Evolutionary conservation across 2,888 invertebrate genomes (phyloP), one percentile per base, ranked within the genome.

Genomic region (Ctenicera cuprea): DNA sequence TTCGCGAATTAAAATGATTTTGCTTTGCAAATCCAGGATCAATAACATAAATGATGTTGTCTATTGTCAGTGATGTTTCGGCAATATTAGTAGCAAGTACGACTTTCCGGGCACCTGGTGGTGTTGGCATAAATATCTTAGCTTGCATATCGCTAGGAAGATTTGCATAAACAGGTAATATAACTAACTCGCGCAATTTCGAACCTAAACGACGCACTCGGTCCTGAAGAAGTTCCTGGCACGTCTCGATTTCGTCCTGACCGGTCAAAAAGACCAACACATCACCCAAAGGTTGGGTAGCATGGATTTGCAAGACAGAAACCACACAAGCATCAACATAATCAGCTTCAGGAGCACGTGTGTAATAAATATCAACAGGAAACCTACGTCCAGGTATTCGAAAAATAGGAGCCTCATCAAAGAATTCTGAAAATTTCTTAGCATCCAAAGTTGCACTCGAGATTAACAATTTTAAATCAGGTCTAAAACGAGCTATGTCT

Each of bases 1-100:
- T 98, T 79, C 97, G 91, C 0, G 99, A 97, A 88, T 99, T 95
- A 84, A 98, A 99, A 87, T 98, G 97, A 85, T 99, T 99, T 88
- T 99, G 98, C 86, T 99, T 99, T 57, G 97, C 97, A 88, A 98
- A 99, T 0, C 99, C 99, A n/a, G 99, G 98, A 89, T 99, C 99
- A 79, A 99, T 98, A 0, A 99, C 99, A 88, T 97, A 99, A 75
- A 97, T 94, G 77, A 99, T 99, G 82, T 99, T 99, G 85, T 99
- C 99, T 80, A 99, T 99, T 0, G 99, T 99, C 37, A 99, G 89
- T 1, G 99, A 99, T 0, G 99, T 99, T 89, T 99, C 99, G 0
- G 99, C 99, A 83, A 99, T 99, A 84, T 99, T 99, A 16, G 99
- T 99, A 0, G 99, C 99, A 54, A 99, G 87, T 8, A 99, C 95